phyloP scores from a whole-genome alignment of 35 echinoderm and acorn worm genomes.

The Nesometra sesokonis region DNA sequence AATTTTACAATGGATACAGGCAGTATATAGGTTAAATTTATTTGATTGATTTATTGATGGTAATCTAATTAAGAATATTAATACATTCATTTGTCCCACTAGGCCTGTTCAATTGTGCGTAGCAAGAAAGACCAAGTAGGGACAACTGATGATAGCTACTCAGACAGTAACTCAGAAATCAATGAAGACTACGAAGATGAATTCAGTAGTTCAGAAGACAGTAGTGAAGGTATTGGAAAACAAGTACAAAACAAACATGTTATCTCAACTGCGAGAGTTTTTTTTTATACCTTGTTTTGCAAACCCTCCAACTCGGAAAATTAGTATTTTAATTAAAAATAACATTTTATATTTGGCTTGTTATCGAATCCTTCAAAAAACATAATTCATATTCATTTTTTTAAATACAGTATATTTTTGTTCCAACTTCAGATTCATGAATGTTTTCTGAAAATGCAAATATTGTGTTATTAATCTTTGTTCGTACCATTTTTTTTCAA shows the following conservation, averaged over 20 bases:
- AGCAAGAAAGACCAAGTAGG: constrained; percentile 37
- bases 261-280: too few relatives aligned
- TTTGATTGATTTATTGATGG: too few relatives aligned
- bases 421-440: too few relatives aligned
- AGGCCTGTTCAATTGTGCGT: constrained; percentile 40
- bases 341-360: neutral
- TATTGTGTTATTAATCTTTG: too few relatives aligned
- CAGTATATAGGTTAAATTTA: too few relatives aligned
- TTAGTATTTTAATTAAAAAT: neutral
- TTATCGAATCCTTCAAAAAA: neutral
- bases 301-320: too few relatives aligned
- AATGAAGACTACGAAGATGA: constrained; percentile 57
- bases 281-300: too few relatives aligned
- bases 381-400: neutral
- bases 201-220: constrained; percentile 63
- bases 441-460: too few relatives aligned
- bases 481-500: too few relatives aligned
- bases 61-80: neutral
- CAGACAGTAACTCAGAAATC: constrained; percentile 49
- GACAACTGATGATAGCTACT: constrained; percentile 31
- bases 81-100: neutral
- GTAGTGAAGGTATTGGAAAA: constrained; percentile 34
- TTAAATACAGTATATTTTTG: too few relatives aligned
- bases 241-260: too few relatives aligned
- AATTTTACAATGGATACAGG: too few relatives aligned